Base-by-base conservation (phyloP, 2,113 vertebrate species). In the Leuciscus idus region DNA sequence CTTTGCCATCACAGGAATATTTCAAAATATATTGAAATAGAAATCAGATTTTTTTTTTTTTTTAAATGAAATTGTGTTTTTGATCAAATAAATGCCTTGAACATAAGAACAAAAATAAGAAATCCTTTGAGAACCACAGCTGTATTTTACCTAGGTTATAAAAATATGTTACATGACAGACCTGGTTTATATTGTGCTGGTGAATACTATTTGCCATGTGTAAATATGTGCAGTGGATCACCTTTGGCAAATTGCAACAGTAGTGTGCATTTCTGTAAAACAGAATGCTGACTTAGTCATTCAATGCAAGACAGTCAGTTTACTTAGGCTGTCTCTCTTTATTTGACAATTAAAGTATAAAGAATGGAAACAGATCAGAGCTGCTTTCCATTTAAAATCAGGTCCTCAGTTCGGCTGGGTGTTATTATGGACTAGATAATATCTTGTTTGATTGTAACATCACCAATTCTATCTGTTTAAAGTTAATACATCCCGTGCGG, bases 401-500 rank as follows among this genome's bases (percentile, higher is more conserved):
- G 62, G 62, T 68, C 13, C 43, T 82, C 43, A 9, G 43, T 9
- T 43, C 11, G 26, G 26, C 61, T 50, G 43, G 43, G 64, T 73
- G 46, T 73, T 72, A 83, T 73, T 73, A 73, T 39, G 81, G 48
- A 83, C 68, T 83, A 83, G 81, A 57, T 73, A 57, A 50, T 50
- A 52, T 72, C 26, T 82, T 82, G 46, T 30, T n/a, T 52, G n/a
- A 50, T 82, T n/a, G 62, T 70, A 68, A 33, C 80, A 82, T 70
- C 4, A 9, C 62, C 46, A 81, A 70, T 70, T 57, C 50, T 57
- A 68, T 83, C 81, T 68, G 64, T 70, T 82, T 66, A 52, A 55
- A 73, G 66, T 73, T 59, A 83, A 83, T 59, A 26, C 50, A 39
- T 70, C 50, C 30, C 30, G 30, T 57, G 50, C 23, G 28, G 66